A percentile compares a stretch with the other conserved stretches of the same genome.
Evolutionary conservation across 2,797 vertebrate species (phyloP).

Genomic region (Ceyx erithaca): DNA sequence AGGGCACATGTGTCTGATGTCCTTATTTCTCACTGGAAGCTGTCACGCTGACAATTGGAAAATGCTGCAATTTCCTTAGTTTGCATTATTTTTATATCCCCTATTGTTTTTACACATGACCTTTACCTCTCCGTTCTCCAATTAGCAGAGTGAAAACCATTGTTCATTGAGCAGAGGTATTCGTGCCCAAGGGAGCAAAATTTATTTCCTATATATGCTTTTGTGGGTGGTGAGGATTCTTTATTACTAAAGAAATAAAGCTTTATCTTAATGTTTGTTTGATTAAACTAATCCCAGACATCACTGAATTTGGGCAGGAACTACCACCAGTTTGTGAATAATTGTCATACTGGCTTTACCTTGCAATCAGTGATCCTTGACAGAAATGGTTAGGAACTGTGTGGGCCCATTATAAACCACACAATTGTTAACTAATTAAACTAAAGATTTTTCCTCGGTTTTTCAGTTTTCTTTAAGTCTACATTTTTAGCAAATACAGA

Average conservation of each 20-base stretch:
- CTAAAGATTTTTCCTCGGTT: not conserved
- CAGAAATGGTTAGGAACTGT: not conserved
- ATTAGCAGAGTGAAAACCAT: slow-evolving; percentile 68
- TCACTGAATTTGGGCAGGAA: slow-evolving; percentile 42
- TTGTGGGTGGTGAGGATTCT: slow-evolving; percentile 48
- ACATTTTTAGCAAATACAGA: not conserved
- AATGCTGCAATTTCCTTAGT: slow-evolving; percentile 72
- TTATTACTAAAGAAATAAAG: slow-evolving; percentile 52
- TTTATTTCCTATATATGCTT: slow-evolving; percentile 40
- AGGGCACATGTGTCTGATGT: slow-evolving; percentile 57
- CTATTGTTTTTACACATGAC: slow-evolving; percentile 71
- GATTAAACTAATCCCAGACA: slow-evolving; percentile 32
- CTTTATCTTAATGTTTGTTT: slow-evolving; percentile 58
- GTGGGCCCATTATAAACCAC: not conserved
- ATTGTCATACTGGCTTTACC: not conserved
- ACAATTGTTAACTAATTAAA: not conserved
- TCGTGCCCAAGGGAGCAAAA: slow-evolving; percentile 58
- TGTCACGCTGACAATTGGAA: slow-evolving; percentile 69
- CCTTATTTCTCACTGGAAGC: slow-evolving; percentile 54
- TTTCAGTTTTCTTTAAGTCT: not conserved
- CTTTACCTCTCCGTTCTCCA: slow-evolving; percentile 67
- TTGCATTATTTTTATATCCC: slow-evolving; percentile 70
- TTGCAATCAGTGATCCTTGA: not conserved
- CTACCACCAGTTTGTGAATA: slow-evolving; percentile 34
- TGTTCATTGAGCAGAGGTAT: slow-evolving; percentile 66